Base-by-base conservation (phyloP, 2,113 vertebrate species). In the Channa argus region DNA sequence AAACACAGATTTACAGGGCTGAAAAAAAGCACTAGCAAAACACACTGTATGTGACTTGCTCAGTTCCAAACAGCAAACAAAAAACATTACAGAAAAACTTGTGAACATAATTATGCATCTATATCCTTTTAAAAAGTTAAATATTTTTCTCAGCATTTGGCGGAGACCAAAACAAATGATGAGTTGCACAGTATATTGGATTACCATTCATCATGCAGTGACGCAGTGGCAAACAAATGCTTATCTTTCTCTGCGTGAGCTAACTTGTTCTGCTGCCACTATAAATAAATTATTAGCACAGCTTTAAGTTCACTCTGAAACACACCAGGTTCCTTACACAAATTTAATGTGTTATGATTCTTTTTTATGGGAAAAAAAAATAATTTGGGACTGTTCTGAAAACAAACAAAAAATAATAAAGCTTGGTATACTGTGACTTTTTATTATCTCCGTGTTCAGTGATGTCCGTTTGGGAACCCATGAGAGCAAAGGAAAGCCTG, bases 401-500 rank as follows among this genome's bases (percentile, higher is more conserved):
- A 15, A 38, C 45, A 24, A 24, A n/a, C n/a, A n/a, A n/a, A n/a
- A 24, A 24, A 24, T 24, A 24, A 1, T 0, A n/a, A 63, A 43
- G 11, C 50, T 3, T 46, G 34, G 46, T 41, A 10, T 50, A 60
- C 37, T 15, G 13, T n/a, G 10, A 43, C 14, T n/a, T 65, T 71
- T 52, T 8, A 52, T 52, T 58, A 47, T 41, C 61, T 63, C 58
- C 12, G 70, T 63, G 72, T 67, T 77, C 69, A 70, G 38, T 43
- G 50, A 83, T 69, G 76, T 79, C 78, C 53, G 49, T 5, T 54
- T 56, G 63, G 56, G 51, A 73, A 66, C 44, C 76, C 56, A 24
- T 63, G 46, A 70, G 72, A 68, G 74, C 74, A 56, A 79, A 53
- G 63, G 58, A 74, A 60, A 74, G 87, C 85, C 82, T 7, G 46